These are phyloP conservation scores for Sphaerodactylus townsendi DNA, from an alignment of 2,113 vertebrate species.

Conservation along the genomic window DNA sequence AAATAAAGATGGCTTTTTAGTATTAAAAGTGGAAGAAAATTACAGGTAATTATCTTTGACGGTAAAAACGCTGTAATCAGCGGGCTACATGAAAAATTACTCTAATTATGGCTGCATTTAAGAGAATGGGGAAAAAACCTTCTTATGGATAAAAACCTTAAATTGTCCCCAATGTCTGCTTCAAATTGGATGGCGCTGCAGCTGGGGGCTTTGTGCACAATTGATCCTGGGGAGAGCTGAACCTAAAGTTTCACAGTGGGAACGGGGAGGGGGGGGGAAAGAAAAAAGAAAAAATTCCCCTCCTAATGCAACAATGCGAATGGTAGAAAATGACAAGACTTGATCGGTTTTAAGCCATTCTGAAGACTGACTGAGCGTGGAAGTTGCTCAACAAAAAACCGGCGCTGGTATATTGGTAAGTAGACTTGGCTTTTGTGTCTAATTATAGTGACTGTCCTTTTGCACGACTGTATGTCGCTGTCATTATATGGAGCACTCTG, in stretches of 20 bases:
- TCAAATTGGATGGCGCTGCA: conserved; percentile 99
- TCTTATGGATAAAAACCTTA: conserved; percentile 99
- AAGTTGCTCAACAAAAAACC: conserved; percentile 83
- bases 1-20: conserved; percentile 99
- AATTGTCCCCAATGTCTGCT: conserved; percentile 99
- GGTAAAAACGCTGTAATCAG: conserved; percentile 99
- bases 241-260: conserved; percentile 97
- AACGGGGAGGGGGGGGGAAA: conserved; percentile 89
- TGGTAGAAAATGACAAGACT: conserved; percentile 96
- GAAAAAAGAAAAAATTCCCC: conserved; percentile 74
- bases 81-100: conserved; percentile 99
- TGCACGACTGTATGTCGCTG: conserved; percentile 84
- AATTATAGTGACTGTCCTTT: conserved; percentile 88
- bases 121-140: conserved; percentile 98
- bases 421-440: conserved; percentile 91
- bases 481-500: conserved; percentile 84
- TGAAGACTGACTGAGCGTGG: conserved; percentile 85
- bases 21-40: conserved; percentile 99
- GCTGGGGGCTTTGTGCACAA: conserved; percentile 99
- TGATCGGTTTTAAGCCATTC: conserved; percentile 85
- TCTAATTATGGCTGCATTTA: conserved; percentile 99
- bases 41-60: conserved; percentile 99
- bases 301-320: conserved; percentile 98
- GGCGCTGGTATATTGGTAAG: conserved; percentile 90
- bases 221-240: conserved; percentile 98